These are phyloP conservation scores for Xanthorhoe designata DNA, from an alignment of 2,888 invertebrate genomes.

Conservation along the genomic window DNA sequence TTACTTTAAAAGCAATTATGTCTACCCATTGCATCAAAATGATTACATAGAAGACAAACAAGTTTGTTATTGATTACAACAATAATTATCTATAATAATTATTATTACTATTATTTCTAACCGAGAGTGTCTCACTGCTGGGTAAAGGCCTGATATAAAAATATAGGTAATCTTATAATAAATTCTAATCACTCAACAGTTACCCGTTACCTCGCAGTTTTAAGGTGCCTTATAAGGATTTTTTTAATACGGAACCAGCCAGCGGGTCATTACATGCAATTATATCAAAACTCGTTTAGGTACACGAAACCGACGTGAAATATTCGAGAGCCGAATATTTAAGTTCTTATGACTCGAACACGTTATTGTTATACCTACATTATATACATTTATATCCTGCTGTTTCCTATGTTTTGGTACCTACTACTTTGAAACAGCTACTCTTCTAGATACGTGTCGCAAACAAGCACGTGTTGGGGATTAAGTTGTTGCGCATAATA, in stretches of 20 bases:
- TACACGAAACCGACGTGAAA: no score
- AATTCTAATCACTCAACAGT: background rate
- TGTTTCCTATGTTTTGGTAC: constrained; percentile 9
- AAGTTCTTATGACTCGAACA: background rate
- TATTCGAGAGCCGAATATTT: no score
- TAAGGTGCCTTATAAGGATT: background rate
- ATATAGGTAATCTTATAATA: background rate
- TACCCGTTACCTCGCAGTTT: background rate
- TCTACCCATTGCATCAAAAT: no score
- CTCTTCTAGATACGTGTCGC: constrained; percentile 69
- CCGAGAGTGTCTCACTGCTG: no score
- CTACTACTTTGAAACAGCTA: constrained; percentile 20
- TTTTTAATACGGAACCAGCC: background rate
- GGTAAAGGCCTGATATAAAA: no score
- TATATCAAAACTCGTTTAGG: no score
- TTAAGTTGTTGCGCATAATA: constrained; percentile 74
- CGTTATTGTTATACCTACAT: background rate
- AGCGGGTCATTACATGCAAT: background rate
- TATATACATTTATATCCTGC: background rate
- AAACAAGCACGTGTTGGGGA: constrained; percentile 71
- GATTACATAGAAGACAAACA: no score
- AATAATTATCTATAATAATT: no score
- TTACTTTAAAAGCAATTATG: no score
- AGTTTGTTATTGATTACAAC: no score
- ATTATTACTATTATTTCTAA: no score